Evolutionary conservation across 30 jellyfish, hydroid and myxozoan species (phyloP), one percentile per base, ranked within the genome.

Genomic region (Rhopilema esculentum): DNA sequence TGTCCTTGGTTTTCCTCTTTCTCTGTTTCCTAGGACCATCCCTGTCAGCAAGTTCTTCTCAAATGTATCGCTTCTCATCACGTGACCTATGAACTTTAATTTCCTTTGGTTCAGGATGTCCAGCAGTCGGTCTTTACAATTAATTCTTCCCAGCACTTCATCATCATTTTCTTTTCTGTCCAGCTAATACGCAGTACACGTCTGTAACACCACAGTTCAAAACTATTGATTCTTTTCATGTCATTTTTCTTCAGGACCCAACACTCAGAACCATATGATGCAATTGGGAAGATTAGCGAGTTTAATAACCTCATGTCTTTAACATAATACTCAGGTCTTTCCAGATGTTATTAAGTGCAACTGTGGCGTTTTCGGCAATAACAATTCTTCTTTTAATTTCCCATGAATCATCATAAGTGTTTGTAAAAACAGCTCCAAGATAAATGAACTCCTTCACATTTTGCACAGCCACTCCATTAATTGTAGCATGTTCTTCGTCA

Each of bases 111-210:
- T 52, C 68, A 79, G 8, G 51, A 62, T 79, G 66, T 79, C 67
- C 48, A 61, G 26, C 79, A 79, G 89, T 30, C 77, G 49, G 79
- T 27, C 23, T 72, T 28, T 21, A 9, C 27, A 19, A 32, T 32
- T 27, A 17, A 20, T 49, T 66, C 49, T 33, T 53, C 28, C 26
- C 52, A 62, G 82, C 18, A 80, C 66, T 29, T 49, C 77, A 21
- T 80, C 90, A 66, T 63, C 51, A 83, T 81, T 81, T 67, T 67
- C 83, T 40, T 81, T 66, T 81, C 83, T 17, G 83, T 65, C 83
- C 91, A 81, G 79, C 91, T 67, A 19, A 81, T 66, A 50, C 91
- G 65, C 4, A 81, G 53, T 4, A 81, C 26, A n/a, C 84, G 62
- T 22, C 76, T 28, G 48, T 1, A 81, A 53, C 91, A 81, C 91